Conservation (phyloP, 2,888 invertebrate genomes). For the Andrena camellia region DNA sequence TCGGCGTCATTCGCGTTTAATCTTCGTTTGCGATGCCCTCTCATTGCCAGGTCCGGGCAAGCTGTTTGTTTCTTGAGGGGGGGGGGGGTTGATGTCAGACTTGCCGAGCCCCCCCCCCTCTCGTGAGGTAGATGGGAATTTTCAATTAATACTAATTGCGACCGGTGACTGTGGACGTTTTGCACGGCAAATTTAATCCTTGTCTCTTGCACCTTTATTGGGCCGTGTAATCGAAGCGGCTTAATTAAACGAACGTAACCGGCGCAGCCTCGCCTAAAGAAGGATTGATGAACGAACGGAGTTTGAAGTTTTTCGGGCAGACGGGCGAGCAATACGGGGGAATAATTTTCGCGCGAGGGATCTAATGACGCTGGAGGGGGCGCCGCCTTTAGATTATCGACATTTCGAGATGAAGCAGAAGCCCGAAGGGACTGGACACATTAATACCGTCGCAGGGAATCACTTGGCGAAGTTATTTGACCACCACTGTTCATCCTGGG, state of each 20-base stretch:
- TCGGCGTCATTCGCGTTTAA: slow-evolving; percentile 63
- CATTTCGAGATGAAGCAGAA: slow-evolving; percentile 72
- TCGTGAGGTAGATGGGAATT: slow-evolving; percentile 9
- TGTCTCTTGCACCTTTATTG: slow-evolving; percentile 25
- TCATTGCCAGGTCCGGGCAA: background rate
- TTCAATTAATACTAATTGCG: slow-evolving; percentile 56
- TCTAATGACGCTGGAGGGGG: slow-evolving; percentile 40
- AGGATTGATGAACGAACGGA: background rate
- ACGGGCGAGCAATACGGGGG: background rate
- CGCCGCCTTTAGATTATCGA: slow-evolving; percentile 68
- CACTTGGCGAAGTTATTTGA: slow-evolving; percentile 83
- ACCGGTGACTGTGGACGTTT: slow-evolving; percentile 48
- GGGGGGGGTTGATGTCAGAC: slow-evolving; percentile 29
- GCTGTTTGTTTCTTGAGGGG: slow-evolving; percentile 43
- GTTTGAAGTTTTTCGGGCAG: background rate
- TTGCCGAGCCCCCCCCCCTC: no score
- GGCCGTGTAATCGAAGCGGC: slow-evolving; percentile 32
- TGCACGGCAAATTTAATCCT: slow-evolving; percentile 41
- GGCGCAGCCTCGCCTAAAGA: background rate
- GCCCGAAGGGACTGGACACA: slow-evolving; percentile 71
- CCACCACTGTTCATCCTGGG: slow-evolving; percentile 83
- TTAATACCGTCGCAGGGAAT: slow-evolving; percentile 81
- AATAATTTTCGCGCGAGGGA: slow-evolving; percentile 23
- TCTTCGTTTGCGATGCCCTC: slow-evolving; percentile 44
- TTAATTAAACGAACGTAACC: slow-evolving; percentile 48